phyloP scores from a whole-genome alignment of 2,797 vertebrate species.

The Miopithecus talapoin region DNA sequence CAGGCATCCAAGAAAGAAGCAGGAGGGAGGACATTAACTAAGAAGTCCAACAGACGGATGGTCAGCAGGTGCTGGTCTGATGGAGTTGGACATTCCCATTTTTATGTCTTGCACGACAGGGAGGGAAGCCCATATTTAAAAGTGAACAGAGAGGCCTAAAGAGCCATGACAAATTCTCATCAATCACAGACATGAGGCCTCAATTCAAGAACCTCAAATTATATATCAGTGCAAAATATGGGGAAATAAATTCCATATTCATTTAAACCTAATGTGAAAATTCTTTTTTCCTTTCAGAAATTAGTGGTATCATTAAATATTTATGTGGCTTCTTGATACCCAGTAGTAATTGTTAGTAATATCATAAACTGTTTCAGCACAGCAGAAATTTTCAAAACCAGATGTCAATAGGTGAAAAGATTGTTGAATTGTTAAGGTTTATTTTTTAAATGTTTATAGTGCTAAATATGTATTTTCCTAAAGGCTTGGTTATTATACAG shows the following conservation, averaged over 20 bases:
- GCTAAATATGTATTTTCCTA: constrained; percentile 23
- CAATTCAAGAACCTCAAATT: constrained; percentile 28
- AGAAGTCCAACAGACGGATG: constrained; percentile 68
- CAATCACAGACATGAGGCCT: constrained; percentile 34
- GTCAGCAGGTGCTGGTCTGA: constrained; percentile 73
- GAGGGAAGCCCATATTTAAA: constrained; percentile 3
- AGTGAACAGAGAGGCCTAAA: constrained; percentile 44
- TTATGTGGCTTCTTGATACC: background rate
- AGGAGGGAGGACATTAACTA: constrained; percentile 74
- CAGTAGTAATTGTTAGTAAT: constrained; percentile 35
- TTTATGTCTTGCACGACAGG: background rate
- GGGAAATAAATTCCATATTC: constrained; percentile 49
- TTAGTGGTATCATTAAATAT: constrained; percentile 66
- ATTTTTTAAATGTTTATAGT: background rate
- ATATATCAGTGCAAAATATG: constrained; percentile 50
- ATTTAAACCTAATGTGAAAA: constrained; percentile 40
- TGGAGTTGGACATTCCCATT: background rate
- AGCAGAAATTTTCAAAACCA: constrained; percentile 50
- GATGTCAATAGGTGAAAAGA: background rate
- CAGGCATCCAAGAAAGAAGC: constrained; percentile 79
- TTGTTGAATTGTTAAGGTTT: background rate
- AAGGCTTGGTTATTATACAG: background rate
- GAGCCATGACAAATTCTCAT: background rate
- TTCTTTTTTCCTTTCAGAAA: constrained; percentile 58
- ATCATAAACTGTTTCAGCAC: constrained; percentile 44